These are phyloP conservation scores for Heliconius cydno DNA, from an alignment of 2,888 invertebrate species.

Conservation along the genomic window DNA sequence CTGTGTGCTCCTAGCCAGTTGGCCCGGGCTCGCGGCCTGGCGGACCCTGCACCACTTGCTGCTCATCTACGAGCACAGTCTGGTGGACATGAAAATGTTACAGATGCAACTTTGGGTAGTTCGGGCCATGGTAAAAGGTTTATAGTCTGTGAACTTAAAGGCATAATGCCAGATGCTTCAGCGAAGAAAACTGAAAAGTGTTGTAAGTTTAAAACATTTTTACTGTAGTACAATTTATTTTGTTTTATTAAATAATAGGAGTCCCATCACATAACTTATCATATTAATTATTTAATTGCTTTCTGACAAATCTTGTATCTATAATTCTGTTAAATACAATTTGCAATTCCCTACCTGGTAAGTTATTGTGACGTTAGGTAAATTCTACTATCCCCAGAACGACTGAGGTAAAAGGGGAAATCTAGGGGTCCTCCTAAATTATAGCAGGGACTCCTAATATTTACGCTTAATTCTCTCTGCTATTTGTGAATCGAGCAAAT, in stretches of 20 bases:
- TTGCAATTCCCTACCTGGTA: not conserved
- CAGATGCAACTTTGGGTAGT: conserved; percentile 51
- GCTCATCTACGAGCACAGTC: conserved; percentile 60
- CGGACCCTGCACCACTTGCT: conserved; percentile 67
- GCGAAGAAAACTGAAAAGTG: conserved; percentile 63
- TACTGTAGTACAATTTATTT: too few species aligned
- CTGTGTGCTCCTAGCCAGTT: conserved; percentile 81
- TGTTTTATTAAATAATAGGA: not conserved
- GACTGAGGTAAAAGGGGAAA: too few species aligned
- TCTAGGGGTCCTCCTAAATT: too few species aligned
- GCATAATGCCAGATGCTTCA: conserved; percentile 62
- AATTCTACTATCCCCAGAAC: not conserved
- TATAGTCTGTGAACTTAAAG: conserved; percentile 77
- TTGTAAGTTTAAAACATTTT: conserved; percentile 68
- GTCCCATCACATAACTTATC: not conserved
- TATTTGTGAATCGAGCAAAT: too few species aligned
- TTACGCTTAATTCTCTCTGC: too few species aligned
- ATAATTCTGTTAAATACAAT: too few species aligned
- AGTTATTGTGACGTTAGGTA: not conserved
- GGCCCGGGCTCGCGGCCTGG: conserved; percentile 75
- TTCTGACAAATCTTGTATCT: not conserved
- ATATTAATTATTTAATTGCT: not conserved
- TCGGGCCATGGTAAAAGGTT: conserved; percentile 68
- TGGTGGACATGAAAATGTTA: conserved; percentile 54
- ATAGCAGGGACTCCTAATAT: too few species aligned